Percentiles rank a stretch among this genome's conserved stretches.
Conservation (phyloP, 2,113 vertebrate species). For the Burhinus oedicnemus region DNA sequence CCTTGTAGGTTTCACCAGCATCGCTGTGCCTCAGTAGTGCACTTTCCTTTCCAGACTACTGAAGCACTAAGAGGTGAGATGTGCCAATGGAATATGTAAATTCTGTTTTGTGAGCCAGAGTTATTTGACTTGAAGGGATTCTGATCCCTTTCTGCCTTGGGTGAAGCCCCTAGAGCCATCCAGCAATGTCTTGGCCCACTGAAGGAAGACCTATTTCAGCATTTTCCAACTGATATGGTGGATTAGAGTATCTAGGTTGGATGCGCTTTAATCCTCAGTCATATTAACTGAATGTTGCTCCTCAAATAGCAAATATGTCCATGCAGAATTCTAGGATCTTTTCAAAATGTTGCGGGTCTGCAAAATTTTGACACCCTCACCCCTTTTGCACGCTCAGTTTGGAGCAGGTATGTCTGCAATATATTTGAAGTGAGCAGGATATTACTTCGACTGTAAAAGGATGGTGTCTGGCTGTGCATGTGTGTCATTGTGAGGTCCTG, state of each 20-base stretch:
- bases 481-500: background rate
- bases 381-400: background rate
- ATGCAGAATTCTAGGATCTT: background rate
- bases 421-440: background rate
- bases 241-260: background rate
- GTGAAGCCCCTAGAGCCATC: background rate
- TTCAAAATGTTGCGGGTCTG: background rate
- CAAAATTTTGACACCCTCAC: background rate
- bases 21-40: accelerated
- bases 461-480: background rate
- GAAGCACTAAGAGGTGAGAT: background rate
- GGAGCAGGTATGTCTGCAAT: background rate
- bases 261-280: background rate
- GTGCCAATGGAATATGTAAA: background rate
- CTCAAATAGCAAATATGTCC: background rate
- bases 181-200: background rate
- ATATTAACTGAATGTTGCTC: background rate
- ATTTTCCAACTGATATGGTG: background rate
- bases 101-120: background rate
- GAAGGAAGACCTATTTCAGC: background rate
- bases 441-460: background rate
- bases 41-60: background rate
- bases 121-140: background rate
- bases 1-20: background rate
- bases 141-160: background rate